These are phyloP conservation scores for Nerophis lumbriciformis DNA, from an alignment of 2,113 vertebrate species.

Conservation along the genomic window DNA sequence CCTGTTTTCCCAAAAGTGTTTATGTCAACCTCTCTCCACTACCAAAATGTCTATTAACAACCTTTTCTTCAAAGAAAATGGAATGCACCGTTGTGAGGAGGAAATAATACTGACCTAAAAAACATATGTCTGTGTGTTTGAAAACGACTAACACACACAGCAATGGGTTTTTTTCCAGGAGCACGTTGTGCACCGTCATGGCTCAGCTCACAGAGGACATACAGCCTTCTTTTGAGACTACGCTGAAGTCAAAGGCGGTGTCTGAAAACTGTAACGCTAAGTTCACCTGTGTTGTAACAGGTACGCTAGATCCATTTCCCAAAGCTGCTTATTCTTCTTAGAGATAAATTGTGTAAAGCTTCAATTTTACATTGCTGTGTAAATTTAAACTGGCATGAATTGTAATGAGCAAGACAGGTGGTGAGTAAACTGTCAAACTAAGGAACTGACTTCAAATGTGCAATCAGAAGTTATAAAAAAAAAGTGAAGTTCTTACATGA, in stretches of 20 bases:
- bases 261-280: conserved; percentile 89
- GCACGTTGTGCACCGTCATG: conserved; percentile 94
- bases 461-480: background rate
- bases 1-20: conserved; percentile 49
- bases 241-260: conserved; percentile 89
- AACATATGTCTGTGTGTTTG: background rate
- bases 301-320: conserved; percentile 59
- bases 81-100: conserved; percentile 27
- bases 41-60: conserved; percentile 52
- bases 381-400: too few relatives aligned
- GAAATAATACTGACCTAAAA: background rate
- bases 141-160: conserved; percentile 10
- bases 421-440: conserved; percentile 28
- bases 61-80: conserved; percentile 18
- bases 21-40: conserved; percentile 37
- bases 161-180: conserved; percentile 75
- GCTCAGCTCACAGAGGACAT: conserved; percentile 95
- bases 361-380: too few relatives aligned
- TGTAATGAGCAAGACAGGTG: conserved; percentile 3
- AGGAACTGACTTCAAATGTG: background rate
- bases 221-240: conserved; percentile 90
- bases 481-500: too few relatives aligned
- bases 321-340: conserved; percentile 6
- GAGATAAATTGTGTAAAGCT: too few relatives aligned
- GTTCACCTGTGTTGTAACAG: conserved; percentile 93